Percentiles rank a stretch among this genome's conserved stretches.
Conservation (phyloP, 2,797 vertebrate genomes). For the Lates japonicus region DNA sequence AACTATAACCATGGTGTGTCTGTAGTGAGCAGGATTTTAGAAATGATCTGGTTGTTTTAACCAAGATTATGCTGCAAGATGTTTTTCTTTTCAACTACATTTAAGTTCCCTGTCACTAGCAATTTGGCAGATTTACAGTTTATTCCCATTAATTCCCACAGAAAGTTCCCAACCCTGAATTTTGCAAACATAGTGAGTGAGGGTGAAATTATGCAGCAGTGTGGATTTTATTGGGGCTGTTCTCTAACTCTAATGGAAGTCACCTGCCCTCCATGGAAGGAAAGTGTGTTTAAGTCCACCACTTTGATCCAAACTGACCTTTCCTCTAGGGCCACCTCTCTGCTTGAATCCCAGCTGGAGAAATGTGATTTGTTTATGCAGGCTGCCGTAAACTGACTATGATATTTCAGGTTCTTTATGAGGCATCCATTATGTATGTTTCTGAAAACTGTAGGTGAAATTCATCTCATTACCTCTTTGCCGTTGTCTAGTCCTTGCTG, state of each 20-base stretch:
- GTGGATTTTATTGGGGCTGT: not conserved
- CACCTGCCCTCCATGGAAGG: not conserved
- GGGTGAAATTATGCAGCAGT: slow-evolving; percentile 13
- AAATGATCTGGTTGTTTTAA: no score
- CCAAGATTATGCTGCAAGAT: no score
- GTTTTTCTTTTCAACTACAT: no score
- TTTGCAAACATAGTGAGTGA: not conserved
- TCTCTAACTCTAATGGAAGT: not conserved
- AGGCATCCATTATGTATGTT: not conserved
- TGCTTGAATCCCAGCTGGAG: not conserved
- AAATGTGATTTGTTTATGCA: not conserved
- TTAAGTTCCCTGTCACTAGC: no score
- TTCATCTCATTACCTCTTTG: slow-evolving; percentile 81
- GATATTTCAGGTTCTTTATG: not conserved
- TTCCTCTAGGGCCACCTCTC: not conserved
- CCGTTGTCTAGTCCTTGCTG: slow-evolving; percentile 86
- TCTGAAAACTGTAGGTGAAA: not conserved
- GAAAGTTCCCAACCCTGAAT: no score
- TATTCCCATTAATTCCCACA: no score
- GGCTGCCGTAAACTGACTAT: not conserved
- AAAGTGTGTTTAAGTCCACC: not conserved
- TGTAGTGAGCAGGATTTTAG: no score
- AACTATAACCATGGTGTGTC: no score
- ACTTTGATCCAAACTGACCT: not conserved
- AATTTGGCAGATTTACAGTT: no score